These are phyloP conservation scores for Poeciliopsis retropinna DNA, from an alignment of 2,113 vertebrate species.

Conservation along the genomic window DNA sequence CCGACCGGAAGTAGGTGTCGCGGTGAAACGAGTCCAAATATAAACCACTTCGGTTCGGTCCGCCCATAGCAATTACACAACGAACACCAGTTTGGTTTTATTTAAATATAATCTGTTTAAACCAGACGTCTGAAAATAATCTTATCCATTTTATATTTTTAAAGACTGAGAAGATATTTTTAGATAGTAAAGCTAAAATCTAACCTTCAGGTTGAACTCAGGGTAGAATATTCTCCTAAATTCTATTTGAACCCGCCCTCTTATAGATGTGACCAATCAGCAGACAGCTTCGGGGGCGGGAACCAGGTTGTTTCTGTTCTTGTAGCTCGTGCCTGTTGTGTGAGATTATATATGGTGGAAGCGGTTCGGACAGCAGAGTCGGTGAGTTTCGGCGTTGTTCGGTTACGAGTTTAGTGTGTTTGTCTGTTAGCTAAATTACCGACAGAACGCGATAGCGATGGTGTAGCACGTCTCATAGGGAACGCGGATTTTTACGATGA, in stretches of 20 bases:
- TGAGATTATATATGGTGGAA: neutral
- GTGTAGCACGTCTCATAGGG: too few species aligned
- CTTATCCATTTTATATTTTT: neutral
- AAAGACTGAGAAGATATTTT: neutral
- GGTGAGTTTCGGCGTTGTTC: neutral
- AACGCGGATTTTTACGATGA: too few species aligned
- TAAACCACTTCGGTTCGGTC: neutral
- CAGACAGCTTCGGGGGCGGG: slow-evolving; percentile 39
- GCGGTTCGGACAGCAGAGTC: too few species aligned
- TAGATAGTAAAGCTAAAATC: neutral
- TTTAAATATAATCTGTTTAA: neutral
- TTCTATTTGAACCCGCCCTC: neutral
- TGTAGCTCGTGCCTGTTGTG: slow-evolving; percentile 36
- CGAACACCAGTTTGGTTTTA: neutral
- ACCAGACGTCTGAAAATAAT: neutral
- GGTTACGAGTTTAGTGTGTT: too few species aligned
- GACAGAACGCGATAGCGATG: too few species aligned
- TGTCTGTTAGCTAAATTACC: too few species aligned
- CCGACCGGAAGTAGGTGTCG: slow-evolving; percentile 40
- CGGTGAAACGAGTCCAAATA: neutral
- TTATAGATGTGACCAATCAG: slow-evolving; percentile 53
- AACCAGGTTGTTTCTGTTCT: slow-evolving; percentile 24
- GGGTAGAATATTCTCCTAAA: rapidly evolving
- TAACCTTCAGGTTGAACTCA: neutral
- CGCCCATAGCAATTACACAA: neutral